Base-by-base conservation (phyloP, 2,113 vertebrate species). In the Harpagus bidentatus region DNA sequence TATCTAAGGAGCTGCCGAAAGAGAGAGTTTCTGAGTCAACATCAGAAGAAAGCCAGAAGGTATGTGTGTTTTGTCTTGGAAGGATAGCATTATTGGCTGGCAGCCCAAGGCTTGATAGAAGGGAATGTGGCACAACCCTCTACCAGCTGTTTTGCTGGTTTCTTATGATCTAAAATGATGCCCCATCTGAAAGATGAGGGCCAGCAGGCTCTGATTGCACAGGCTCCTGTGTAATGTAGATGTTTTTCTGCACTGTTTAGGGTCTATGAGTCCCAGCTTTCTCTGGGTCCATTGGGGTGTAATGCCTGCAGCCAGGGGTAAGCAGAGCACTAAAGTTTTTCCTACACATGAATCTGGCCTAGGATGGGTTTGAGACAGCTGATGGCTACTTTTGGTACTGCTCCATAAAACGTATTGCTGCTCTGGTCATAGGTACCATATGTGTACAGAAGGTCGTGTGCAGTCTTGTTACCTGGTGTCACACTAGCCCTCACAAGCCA, bases 41-140 rank as follows among this genome's bases (percentile, higher is more conserved):
- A 69, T 59, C 69, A 79, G 70, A 87, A 93, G 73, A 78, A 79
- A 95, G 56, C n/a, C 87, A 95, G 78, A 96, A 94, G 82, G 65
- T 84, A 55, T 5, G 36, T 66, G 91, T 93, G 42, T 92, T 91
- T 92, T 92, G 73, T 56, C 73, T 94, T 93, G 89, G 86, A 90
- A 93, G 70, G 73, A 87, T 66, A 52, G 52, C 4, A 0, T 23
- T 63, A 36, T 4, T 84, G 93, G 91, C 95, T 93, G 73, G 56
- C 82, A 91, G 83, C 86, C 86, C 45, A 28, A 82, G 72, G 73
- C 48, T 94, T 90, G 72, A 45, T 69, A 56, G 83, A 21, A 91
- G 43, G 65, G 84, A 94, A 72, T 2, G 26, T 91, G 84, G 87
- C 84, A 93, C 52, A 91, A 56, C 31, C 66, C 77, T 82, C 61